Percentiles rank a stretch among this genome's conserved stretches.
Conservation (phyloP, 2,113 vertebrate genomes). For the Syngnathus typhle region DNA sequence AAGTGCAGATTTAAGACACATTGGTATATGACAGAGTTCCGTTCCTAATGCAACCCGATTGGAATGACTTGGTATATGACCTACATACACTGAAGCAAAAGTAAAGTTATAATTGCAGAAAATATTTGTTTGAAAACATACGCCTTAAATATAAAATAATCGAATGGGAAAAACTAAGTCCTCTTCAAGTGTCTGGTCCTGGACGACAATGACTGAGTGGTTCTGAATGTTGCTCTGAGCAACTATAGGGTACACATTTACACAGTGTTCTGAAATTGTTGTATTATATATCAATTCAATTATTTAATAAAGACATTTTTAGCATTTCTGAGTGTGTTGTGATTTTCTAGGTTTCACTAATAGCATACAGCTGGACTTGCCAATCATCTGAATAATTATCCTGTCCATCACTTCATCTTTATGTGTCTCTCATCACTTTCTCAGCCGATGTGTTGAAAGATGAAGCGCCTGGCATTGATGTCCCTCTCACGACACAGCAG, state of each 20-base stretch:
- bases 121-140: no score
- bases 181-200: neutral
- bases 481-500: slow-evolving; percentile 63
- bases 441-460: slow-evolving; percentile 59
- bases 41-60: neutral
- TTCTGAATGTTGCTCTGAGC: neutral
- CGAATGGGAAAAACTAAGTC: neutral
- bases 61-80: no score
- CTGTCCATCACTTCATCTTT: slow-evolving; percentile 52
- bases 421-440: slow-evolving; percentile 48
- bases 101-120: no score
- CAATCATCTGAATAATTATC: slow-evolving; percentile 8
- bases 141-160: neutral
- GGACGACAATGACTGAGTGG: neutral
- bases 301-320: neutral
- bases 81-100: no score
- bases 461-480: slow-evolving; percentile 62
- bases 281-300: neutral
- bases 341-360: neutral
- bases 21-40: no score
- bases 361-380: neutral
- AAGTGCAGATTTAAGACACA: no score
- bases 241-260: neutral
- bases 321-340: neutral
- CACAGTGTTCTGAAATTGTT: neutral